Evolutionary conservation across 1,140 invertebrate genomes (phyloP).

Genomic region (Eupristina koningsbergeri): DNA sequence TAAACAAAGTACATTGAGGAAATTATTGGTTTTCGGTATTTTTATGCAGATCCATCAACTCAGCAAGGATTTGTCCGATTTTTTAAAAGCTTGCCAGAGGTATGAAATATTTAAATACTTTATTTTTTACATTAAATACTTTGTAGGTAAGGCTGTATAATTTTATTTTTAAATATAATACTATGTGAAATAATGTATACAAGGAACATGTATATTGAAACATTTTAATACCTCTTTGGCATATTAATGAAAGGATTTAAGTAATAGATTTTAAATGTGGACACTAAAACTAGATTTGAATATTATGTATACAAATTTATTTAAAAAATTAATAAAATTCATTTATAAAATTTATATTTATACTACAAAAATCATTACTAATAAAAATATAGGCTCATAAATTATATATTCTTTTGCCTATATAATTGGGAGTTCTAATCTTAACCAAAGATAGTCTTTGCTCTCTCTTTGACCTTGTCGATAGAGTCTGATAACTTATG

Average conservation of each 20-base stretch:
- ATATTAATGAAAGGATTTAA: slow-evolving; percentile 9
- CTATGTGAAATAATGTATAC: not conserved
- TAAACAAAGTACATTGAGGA: not conserved
- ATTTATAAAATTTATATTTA: slow-evolving; percentile 46
- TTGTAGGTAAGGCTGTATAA: not conserved
- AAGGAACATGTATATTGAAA: not conserved
- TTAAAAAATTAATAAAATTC: slow-evolving; percentile 50
- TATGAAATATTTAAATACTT: slow-evolving; percentile 63
- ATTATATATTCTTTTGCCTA: slow-evolving; percentile 52
- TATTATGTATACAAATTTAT: not conserved
- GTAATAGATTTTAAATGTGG: too few relatives aligned
- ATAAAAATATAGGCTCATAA: slow-evolving; percentile 49
- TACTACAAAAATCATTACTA: slow-evolving; percentile 28
- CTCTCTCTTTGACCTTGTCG: slow-evolving; percentile 74
- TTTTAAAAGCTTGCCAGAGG: slow-evolving; percentile 76
- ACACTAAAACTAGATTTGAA: slow-evolving; percentile 11
- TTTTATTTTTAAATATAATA: not conserved
- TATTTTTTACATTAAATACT: slow-evolving; percentile 1
- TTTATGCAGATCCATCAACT: slow-evolving; percentile 74
- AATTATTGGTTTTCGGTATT: slow-evolving; percentile 35
- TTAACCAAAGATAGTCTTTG: slow-evolving; percentile 72
- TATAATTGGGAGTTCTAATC: slow-evolving; percentile 42
- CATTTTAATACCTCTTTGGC: not conserved
- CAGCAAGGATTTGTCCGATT: slow-evolving; percentile 77
- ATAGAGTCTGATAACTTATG: slow-evolving; percentile 69